These are phyloP conservation scores for Seira sanloemensis DNA, from an alignment of 2,888 invertebrate genomes.

Conservation along the genomic window DNA sequence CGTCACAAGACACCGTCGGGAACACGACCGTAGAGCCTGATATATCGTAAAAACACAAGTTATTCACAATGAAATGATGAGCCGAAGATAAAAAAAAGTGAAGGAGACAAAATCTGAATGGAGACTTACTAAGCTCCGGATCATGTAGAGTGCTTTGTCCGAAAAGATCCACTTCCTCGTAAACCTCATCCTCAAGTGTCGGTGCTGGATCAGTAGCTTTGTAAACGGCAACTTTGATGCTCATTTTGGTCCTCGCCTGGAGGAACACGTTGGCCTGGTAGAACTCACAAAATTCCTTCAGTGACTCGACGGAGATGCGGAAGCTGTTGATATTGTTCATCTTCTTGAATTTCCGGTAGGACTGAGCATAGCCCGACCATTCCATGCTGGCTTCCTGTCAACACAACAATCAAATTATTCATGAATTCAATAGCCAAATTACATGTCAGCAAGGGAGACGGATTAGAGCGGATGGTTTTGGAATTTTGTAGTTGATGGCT, in stretches of 20 bases:
- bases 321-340: constrained; percentile 54
- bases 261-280: constrained; percentile 45
- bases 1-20: constrained; percentile 42
- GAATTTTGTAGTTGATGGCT: not conserved
- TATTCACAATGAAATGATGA: not conserved
- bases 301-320: constrained; percentile 48
- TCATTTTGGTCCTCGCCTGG: constrained; percentile 48
- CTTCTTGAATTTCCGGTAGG: constrained; percentile 47
- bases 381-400: constrained; percentile 42
- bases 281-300: constrained; percentile 48
- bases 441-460: not conserved
- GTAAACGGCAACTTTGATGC: constrained; percentile 50
- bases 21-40: constrained; percentile 50
- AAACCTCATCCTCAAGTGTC: constrained; percentile 41
- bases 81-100: not conserved
- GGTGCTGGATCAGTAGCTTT: constrained; percentile 28
- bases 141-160: constrained; percentile 45
- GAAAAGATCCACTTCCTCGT: constrained; percentile 58
- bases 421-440: not conserved
- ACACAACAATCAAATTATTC: not conserved
- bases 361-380: constrained; percentile 42
- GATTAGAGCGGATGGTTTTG: not conserved
- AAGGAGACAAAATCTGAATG: not conserved
- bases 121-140: constrained; percentile 45
- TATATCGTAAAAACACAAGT: too few species aligned